phyloP scores from a whole-genome alignment of 2,113 vertebrate species.

The Scomber colias region DNA sequence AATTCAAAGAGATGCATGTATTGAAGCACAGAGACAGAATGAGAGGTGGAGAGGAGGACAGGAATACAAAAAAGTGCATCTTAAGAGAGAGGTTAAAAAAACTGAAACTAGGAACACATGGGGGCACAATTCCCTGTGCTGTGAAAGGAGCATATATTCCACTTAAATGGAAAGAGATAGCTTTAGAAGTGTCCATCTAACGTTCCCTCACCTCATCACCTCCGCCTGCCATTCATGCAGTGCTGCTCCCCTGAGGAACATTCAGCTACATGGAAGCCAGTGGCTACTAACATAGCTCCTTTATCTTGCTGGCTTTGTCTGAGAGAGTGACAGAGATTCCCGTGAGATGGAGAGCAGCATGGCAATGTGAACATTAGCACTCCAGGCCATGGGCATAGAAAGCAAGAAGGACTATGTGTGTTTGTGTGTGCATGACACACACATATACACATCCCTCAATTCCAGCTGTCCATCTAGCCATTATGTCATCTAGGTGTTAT shows the following conservation, averaged over 20 bases:
- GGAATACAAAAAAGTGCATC: conserved; percentile 11
- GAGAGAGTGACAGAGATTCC: conserved; percentile 62
- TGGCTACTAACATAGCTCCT: conserved; percentile 59
- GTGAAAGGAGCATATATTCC: conserved; percentile 33
- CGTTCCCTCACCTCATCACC: conserved; percentile 50
- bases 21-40: conserved; percentile 23
- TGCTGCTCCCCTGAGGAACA: conserved; percentile 49
- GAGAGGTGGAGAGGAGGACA: conserved; percentile 7
- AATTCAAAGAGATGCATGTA: neutral
- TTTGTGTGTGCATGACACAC: conserved; percentile 6
- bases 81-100: neutral
- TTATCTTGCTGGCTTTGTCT: conserved; percentile 70
- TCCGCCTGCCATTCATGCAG: conserved; percentile 57
- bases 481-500: conserved; percentile 10
- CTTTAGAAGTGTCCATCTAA: conserved; percentile 71
- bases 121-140: conserved; percentile 18
- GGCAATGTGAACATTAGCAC: conserved; percentile 55
- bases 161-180: conserved; percentile 45
- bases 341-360: conserved; percentile 39
- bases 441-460: neutral
- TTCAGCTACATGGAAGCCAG: conserved; percentile 54
- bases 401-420: conserved; percentile 1
- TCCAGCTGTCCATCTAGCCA: conserved; percentile 31
- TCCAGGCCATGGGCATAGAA: conserved; percentile 28
- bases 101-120: neutral